Evolutionary conservation across 2,888 invertebrate genomes (phyloP), one percentile per base, ranked within the genome.

Genomic region (Myopa testacea): DNA sequence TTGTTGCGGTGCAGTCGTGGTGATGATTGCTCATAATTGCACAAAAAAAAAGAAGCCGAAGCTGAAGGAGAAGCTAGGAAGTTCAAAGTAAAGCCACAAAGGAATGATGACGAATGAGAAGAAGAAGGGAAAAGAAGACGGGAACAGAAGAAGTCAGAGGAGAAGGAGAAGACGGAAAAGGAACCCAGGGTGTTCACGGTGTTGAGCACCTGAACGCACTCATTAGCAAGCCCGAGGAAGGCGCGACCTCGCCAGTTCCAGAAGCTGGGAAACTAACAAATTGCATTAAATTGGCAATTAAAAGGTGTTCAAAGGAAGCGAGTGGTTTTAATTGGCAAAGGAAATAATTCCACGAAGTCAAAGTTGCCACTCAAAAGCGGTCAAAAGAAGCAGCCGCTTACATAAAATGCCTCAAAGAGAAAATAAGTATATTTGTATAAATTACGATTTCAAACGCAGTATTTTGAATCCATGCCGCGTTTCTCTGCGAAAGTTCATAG

Each of bases 11-110:
- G 16, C 78, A 80, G 74, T 80, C 79, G 80, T 80, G 80, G 80
- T 82, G 80, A 81, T 82, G 81, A 82, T 82, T 81, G 81, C 80
- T 82, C 79, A 78, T 81, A 82, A 82, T 82, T 82, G 82, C 79
- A 69, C 60, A 58, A 65, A 76, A 45, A 69, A 69, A n/a, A 8
- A 69, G 50, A 52, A 73, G 19, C 34, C 6, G 19, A 12, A 58
- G n/a, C 16, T 62, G 45, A 45, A n/a, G 75, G 74, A 79, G 72
- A 78, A 76, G 34, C 73, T 71, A 60, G 40, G 34, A 14, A 69
- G 38, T 52, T 58, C 65, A 60, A 78, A 78, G 75, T 67, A 19
- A 19, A 26, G 26, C 26, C 26, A 26, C 26, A 26, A 26, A 26
- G 26, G 1, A 26, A 26, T 26, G 26, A 26, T 26, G 26, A 26